These are phyloP conservation scores for Garra rufa DNA, from an alignment of 2,113 vertebrate genomes.

Conservation along the genomic window DNA sequence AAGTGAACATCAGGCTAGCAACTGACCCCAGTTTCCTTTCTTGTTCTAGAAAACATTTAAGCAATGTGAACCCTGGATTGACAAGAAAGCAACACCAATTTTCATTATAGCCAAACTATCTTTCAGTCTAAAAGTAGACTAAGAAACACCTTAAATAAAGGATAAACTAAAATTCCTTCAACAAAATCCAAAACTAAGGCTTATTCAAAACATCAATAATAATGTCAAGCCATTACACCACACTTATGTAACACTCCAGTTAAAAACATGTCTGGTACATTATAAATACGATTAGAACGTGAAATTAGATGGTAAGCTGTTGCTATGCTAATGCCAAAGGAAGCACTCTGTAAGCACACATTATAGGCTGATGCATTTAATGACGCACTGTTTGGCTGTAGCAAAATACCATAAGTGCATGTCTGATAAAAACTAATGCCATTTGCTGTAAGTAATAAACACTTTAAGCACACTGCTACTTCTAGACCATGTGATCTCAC, in stretches of 20 bases:
- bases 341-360: not conserved
- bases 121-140: not conserved
- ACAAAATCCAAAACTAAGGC: not conserved
- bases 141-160: not conserved
- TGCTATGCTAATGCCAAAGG: not conserved
- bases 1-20: not conserved
- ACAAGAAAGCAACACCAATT: not conserved
- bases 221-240: not conserved
- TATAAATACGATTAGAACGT: not conserved
- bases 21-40: not conserved
- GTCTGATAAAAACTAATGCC: conserved; percentile 16
- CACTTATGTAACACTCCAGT: not conserved
- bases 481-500: conserved; percentile 11
- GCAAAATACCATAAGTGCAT: not conserved
- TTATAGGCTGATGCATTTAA: not conserved
- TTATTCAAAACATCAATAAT: not conserved
- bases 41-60: not conserved
- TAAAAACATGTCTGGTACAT: not conserved
- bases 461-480: not conserved
- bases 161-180: not conserved
- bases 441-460: not conserved
- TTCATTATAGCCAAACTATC: not conserved
- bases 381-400: not conserved
- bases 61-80: not conserved
- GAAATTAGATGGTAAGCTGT: not conserved